phyloP scores from a whole-genome alignment of 2,113 vertebrate species.

The Upupa epops region DNA sequence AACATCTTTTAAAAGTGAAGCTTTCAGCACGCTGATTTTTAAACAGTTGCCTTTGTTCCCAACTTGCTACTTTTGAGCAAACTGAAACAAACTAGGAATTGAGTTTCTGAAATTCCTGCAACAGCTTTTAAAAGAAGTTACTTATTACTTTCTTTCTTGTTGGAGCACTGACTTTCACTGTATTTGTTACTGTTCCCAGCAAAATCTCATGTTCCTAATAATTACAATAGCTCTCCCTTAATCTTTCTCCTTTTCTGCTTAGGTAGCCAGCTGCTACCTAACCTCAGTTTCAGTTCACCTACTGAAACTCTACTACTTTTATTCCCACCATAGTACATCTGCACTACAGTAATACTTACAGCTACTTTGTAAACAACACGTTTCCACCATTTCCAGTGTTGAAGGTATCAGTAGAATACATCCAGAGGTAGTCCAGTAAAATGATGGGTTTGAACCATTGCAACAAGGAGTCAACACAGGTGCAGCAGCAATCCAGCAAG shows the following conservation, averaged over 20 bases:
- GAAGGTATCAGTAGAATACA: background rate
- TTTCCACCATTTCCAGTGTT: conserved; percentile 71
- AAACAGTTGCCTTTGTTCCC: background rate
- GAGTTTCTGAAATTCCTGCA: background rate
- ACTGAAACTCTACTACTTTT: background rate
- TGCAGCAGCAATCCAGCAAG: conserved; percentile 50
- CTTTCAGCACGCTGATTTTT: background rate
- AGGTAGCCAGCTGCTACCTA: background rate
- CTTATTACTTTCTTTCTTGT: background rate
- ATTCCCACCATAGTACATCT: background rate
- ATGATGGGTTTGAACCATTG: conserved; percentile 36
- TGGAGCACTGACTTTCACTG: background rate
- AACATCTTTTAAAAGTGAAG: background rate
- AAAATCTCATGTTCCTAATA: background rate
- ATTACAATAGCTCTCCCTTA: background rate
- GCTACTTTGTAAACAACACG: conserved; percentile 84
- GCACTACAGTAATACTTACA: conserved; percentile 83
- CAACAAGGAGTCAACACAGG: background rate
- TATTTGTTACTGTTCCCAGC: background rate
- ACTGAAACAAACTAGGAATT: background rate
- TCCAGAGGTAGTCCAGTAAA: conserved; percentile 46
- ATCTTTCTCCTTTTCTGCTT: background rate
- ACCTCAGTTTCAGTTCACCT: background rate
- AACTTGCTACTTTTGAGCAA: background rate
- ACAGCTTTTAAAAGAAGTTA: background rate